Evolutionary conservation across 2,797 vertebrate species (phyloP).

Genomic region (Falco biarmicus): DNA sequence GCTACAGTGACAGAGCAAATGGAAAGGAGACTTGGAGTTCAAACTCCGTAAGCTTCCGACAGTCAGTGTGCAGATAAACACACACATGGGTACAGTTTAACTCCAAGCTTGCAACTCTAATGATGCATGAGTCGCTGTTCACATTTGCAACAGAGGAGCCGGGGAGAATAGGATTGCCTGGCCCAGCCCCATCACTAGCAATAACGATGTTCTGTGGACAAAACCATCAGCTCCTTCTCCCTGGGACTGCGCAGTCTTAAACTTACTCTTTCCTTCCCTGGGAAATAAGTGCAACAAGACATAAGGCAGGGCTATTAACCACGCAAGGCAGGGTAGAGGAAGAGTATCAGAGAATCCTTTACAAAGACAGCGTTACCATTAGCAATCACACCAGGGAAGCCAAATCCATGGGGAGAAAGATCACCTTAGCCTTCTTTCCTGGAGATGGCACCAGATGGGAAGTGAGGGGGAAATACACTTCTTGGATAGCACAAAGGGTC

Average conservation of each 20-base stretch:
- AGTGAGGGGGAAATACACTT: background rate
- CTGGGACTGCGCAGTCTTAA: background rate
- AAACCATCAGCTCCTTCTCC: slow-evolving; percentile 17
- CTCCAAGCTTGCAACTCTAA: slow-evolving; percentile 18
- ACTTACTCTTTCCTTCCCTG: background rate
- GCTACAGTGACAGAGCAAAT: slow-evolving; percentile 10
- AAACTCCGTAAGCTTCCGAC: background rate
- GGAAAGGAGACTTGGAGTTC: slow-evolving; percentile 33
- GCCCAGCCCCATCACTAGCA: background rate
- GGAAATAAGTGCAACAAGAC: background rate
- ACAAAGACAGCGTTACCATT: background rate
- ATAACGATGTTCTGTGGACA: slow-evolving; percentile 2
- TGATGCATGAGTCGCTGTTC: slow-evolving; percentile 6
- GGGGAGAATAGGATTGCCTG: background rate
- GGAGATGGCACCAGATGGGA: background rate
- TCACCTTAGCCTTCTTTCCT: background rate
- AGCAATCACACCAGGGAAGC: background rate
- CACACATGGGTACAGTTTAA: background rate
- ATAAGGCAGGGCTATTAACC: background rate
- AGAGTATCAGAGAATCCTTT: background rate
- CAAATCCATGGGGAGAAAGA: background rate
- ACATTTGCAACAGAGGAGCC: background rate
- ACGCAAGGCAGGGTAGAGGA: background rate
- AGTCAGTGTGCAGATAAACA: slow-evolving; percentile 23
- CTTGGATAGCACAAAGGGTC: background rate